Conservation (phyloP, 1,140 invertebrate genomes). For the Berghia stephanieae region DNA sequence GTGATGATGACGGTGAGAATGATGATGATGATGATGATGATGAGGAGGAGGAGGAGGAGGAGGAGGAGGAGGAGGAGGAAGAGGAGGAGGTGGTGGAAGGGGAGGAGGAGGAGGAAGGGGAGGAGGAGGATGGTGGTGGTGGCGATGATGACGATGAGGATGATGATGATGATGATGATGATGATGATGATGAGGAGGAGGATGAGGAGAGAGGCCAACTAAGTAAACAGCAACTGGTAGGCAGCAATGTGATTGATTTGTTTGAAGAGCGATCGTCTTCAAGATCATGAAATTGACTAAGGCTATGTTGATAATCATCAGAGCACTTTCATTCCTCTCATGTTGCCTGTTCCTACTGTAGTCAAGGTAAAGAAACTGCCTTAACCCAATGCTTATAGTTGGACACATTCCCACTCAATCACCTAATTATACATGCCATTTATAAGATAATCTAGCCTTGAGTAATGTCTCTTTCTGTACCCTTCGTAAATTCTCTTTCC, state of each 20-base stretch:
- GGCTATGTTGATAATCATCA: not conserved
- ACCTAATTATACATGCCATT: constrained; percentile 56
- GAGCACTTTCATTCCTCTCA: not conserved
- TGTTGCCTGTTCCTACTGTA: not conserved
- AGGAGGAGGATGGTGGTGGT: too few species aligned
- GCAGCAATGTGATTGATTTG: not conserved
- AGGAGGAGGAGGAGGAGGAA: too few species aligned
- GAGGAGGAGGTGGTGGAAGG: too few species aligned
- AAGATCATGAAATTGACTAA: not conserved
- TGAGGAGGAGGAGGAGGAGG: too few species aligned
- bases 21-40: not conserved
- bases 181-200: too few species aligned
- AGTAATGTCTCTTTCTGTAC: constrained; percentile 54
- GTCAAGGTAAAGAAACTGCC: not conserved
- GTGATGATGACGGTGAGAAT: not conserved
- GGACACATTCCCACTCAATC: not conserved
- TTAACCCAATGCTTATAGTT: not conserved
- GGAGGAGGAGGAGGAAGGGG: too few species aligned
- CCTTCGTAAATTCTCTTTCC: constrained; percentile 47
- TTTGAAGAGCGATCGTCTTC: not conserved
- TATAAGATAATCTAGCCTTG: constrained; percentile 51
- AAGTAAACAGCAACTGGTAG: too few species aligned
- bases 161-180: too few species aligned
- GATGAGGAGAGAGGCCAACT: too few species aligned
- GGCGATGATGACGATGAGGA: too few species aligned